These are phyloP conservation scores for Paratilapia polleni DNA, from an alignment of 2,113 vertebrate species.

Conservation along the genomic window DNA sequence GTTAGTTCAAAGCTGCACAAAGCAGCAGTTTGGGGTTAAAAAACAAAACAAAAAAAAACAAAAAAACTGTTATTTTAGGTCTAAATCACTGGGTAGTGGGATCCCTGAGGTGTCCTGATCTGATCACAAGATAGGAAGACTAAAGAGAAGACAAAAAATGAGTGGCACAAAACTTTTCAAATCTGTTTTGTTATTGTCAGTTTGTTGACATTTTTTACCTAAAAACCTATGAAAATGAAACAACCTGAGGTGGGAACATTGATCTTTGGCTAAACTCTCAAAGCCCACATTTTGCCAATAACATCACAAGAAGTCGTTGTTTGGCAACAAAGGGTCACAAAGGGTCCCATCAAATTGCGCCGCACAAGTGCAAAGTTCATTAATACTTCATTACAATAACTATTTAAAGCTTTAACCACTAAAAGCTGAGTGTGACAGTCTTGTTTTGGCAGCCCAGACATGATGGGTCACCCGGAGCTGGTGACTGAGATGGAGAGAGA, in stretches of 20 bases:
- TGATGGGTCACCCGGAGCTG: conserved; percentile 91
- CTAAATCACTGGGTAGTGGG: not conserved
- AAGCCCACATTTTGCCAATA: not conserved
- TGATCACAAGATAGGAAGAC: no score
- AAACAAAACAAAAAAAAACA: no score
- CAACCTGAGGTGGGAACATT: no score
- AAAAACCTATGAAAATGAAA: no score
- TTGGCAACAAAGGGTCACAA: no score
- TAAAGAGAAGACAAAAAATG: no score
- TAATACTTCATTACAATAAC: not conserved
- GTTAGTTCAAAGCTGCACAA: not conserved
- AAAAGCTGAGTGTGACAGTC: not conserved
- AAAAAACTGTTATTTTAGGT: not conserved
- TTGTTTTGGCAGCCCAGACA: conserved; percentile 83
- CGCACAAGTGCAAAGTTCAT: not conserved
- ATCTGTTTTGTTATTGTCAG: no score
- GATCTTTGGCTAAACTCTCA: accelerated
- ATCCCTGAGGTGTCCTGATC: no score
- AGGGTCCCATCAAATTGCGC: no score
- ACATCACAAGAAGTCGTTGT: not conserved
- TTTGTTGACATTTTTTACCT: no score
- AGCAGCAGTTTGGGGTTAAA: not conserved
- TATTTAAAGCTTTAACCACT: not conserved
- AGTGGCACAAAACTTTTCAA: no score
- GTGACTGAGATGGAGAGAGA: conserved; percentile 84